These are phyloP conservation scores for Rutpela maculata DNA, from an alignment of 2,888 invertebrate species.

Conservation along the genomic window DNA sequence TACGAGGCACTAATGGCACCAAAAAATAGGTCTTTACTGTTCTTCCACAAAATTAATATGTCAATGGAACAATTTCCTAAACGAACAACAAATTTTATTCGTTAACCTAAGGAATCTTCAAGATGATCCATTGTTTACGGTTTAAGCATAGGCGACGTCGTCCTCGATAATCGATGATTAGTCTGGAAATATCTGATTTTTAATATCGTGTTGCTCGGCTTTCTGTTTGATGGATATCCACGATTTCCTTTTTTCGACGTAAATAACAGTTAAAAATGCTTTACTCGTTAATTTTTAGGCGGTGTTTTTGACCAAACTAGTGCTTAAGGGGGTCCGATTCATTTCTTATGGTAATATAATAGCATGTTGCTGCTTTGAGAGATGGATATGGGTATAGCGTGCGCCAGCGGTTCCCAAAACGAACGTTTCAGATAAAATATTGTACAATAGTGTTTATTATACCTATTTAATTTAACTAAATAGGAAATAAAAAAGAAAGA, in stretches of 20 bases:
- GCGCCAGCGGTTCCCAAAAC: not conserved
- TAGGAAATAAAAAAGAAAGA: too few relatives aligned
- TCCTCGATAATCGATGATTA: constrained; percentile 28
- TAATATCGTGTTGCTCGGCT: constrained; percentile 29
- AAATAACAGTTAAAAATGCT: constrained; percentile 62
- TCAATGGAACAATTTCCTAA: too few relatives aligned
- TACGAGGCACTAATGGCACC: too few relatives aligned
- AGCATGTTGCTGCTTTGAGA: constrained; percentile 49
- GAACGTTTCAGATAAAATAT: not conserved
- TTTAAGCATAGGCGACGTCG: not conserved
- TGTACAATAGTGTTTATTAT: too few relatives aligned
- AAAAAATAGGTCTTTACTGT: too few relatives aligned
- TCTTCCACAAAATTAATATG: too few relatives aligned
- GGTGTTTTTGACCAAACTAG: constrained; percentile 57
- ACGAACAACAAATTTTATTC: too few relatives aligned
- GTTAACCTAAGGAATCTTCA: not conserved
- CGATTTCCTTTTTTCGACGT: constrained; percentile 43
- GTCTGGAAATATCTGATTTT: constrained; percentile 29
- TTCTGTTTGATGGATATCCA: constrained; percentile 50
- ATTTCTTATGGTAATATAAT: constrained; percentile 61
- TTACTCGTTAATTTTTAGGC: constrained; percentile 61
- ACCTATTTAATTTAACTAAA: too few relatives aligned
- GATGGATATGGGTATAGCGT: constrained; percentile 46
- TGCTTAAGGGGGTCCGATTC: constrained; percentile 57
- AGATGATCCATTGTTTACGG: not conserved